These are phyloP conservation scores for Tupaia tana DNA, from an alignment of 2,113 vertebrate genomes.

Conservation along the genomic window DNA sequence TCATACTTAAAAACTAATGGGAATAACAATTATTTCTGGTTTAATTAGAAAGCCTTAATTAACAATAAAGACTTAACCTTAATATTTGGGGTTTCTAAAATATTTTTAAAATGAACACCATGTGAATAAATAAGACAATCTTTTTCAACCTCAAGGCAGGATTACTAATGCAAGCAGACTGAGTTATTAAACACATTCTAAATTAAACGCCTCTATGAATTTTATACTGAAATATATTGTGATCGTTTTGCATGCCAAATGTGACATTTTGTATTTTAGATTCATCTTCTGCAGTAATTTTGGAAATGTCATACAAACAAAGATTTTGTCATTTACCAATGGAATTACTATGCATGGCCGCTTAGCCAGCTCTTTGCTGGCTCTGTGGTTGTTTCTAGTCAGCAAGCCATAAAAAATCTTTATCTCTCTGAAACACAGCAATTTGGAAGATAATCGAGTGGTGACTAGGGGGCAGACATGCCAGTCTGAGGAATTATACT, in stretches of 20 bases:
- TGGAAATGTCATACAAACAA: constrained; percentile 99
- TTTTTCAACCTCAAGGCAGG: constrained; percentile 99
- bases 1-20: constrained; percentile 96
- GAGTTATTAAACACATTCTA: constrained; percentile 99
- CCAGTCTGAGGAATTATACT: constrained; percentile 99
- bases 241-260: constrained; percentile 99
- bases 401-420: constrained; percentile 99
- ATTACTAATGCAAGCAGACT: constrained; percentile 98
- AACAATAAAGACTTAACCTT: constrained; percentile 99
- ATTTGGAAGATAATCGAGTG: constrained; percentile 99
- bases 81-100: constrained; percentile 93
- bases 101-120: constrained; percentile 91
- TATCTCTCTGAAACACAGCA: constrained; percentile 99
- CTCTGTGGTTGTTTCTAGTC: constrained; percentile 99
- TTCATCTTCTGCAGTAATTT: constrained; percentile 97
- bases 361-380: constrained; percentile 94
- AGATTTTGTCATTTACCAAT: constrained; percentile 99
- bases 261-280: constrained; percentile 99
- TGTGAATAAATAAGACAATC: constrained; percentile 99
- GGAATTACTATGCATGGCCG: constrained; percentile 98
- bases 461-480: constrained; percentile 99
- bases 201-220: constrained; percentile 99
- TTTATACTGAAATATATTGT: constrained; percentile 99
- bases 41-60: constrained; percentile 99
- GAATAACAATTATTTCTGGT: constrained; percentile 98